Percentiles rank a stretch among this genome's conserved stretches.
phyloP scores from a whole-genome alignment of 2,888 invertebrate species.

The Luffia ferchaultella region DNA sequence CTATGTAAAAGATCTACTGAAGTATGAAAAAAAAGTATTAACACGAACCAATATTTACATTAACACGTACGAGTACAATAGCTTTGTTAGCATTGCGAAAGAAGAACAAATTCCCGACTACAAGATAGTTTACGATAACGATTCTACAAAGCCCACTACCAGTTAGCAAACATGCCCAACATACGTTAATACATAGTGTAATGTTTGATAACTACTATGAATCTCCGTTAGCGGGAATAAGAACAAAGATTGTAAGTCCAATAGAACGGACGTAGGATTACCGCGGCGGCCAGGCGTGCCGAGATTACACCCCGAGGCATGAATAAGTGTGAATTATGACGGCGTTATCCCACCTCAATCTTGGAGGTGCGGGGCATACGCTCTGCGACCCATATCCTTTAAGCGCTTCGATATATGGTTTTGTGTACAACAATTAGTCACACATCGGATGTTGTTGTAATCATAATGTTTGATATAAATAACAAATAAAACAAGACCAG shows the following conservation, averaged over 20 bases:
- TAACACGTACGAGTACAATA: no score
- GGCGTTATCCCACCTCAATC: constrained; percentile 54
- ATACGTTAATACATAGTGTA: background rate
- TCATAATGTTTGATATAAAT: no score
- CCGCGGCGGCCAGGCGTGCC: constrained; percentile 33
- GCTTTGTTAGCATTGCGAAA: no score
- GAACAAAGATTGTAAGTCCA: constrained; percentile 8
- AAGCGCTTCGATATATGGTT: background rate
- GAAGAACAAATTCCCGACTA: no score
- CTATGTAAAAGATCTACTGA: no score
- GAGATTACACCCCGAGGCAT: constrained; percentile 51
- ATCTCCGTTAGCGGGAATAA: background rate
- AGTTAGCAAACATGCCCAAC: background rate
- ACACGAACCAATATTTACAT: no score
- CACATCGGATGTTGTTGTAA: background rate
- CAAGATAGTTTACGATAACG: no score
- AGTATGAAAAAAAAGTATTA: no score
- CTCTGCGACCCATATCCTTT: constrained; percentile 6
- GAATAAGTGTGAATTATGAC: constrained; percentile 59
- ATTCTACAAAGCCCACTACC: no score
- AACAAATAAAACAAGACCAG: no score
- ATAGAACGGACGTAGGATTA: constrained; percentile 50
- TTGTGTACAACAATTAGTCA: background rate
- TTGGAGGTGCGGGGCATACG: constrained; percentile 48
- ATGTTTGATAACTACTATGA: background rate